Percentiles rank a stretch among this genome's conserved stretches.
phyloP scores from a whole-genome alignment of 2,113 vertebrate genomes.

The Corythoichthys intestinalis region DNA sequence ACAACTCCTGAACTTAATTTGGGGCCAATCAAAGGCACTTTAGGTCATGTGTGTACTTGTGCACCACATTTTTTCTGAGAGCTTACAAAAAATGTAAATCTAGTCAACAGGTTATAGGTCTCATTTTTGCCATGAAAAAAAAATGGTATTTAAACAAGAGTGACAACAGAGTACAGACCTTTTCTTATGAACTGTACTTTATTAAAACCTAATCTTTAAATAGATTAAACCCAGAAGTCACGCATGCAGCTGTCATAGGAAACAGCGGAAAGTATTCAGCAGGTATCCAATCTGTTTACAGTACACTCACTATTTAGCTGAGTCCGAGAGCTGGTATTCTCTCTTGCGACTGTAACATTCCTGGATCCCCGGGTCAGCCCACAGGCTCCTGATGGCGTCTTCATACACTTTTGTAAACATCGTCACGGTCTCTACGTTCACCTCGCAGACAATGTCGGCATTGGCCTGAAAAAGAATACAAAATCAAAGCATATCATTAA shows the following conservation, averaged over 20 bases:
- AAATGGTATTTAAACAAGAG: not conserved
- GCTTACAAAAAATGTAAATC: not conserved
- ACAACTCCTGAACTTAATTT: too few relatives aligned
- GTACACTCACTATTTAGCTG: conserved; percentile 80
- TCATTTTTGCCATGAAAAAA: not conserved
- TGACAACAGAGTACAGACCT: not conserved
- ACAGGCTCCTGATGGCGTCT: conserved; percentile 81
- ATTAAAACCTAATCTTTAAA: conserved; percentile 26
- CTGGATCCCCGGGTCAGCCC: conserved; percentile 81
- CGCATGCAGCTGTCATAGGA: conserved; percentile 15
- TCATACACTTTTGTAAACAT: conserved; percentile 62
- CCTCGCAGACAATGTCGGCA: conserved; percentile 65
- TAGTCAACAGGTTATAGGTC: not conserved
- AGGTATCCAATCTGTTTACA: conserved; percentile 31
- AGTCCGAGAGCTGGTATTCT: conserved; percentile 85
- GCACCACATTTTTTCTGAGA: too few relatives aligned
- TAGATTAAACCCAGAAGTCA: conserved; percentile 9
- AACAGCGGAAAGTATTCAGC: conserved; percentile 63
- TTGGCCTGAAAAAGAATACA: conserved; percentile 62
- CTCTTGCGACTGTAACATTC: conserved; percentile 78
- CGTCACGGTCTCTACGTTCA: conserved; percentile 75
- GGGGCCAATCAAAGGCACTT: too few relatives aligned
- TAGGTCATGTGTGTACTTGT: too few relatives aligned
- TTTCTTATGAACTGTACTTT: not conserved
- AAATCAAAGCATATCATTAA: not conserved